A percentile compares a stretch with the other conserved stretches of the same genome.
phyloP scores from a whole-genome alignment of 1,140 invertebrate species.

The Babylonia areolata region DNA sequence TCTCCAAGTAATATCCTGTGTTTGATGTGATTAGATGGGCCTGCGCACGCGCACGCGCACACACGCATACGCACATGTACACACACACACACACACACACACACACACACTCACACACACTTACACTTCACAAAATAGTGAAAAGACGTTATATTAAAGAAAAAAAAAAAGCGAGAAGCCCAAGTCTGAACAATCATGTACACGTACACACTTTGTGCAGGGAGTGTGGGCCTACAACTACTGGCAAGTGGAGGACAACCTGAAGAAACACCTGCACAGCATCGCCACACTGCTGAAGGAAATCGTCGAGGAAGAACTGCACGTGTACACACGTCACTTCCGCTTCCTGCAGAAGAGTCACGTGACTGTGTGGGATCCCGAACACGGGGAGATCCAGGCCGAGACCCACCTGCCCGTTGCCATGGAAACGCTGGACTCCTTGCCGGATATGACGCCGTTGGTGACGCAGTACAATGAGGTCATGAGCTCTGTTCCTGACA shows the following conservation, averaged over 20 bases:
- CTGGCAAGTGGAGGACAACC: conserved; percentile 59
- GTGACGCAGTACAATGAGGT: conserved; percentile 42
- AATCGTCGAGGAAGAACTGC: conserved; percentile 51
- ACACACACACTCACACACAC: too few relatives aligned
- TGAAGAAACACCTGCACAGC: conserved; percentile 41
- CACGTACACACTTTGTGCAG: conserved; percentile 29
- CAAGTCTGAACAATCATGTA: too few relatives aligned
- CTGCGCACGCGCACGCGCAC: too few relatives aligned
- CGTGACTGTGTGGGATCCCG: conserved; percentile 86
- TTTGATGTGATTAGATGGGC: too few relatives aligned
- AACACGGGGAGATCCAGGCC: conserved; percentile 84
- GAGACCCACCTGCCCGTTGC: conserved; percentile 92
- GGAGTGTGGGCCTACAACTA: conserved; percentile 53
- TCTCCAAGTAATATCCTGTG: too few relatives aligned
- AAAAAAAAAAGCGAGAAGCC: too few relatives aligned
- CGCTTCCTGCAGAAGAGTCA: conserved; percentile 54
- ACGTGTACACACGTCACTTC: conserved; percentile 41
- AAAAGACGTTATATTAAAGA: too few relatives aligned
- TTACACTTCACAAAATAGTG: too few relatives aligned
- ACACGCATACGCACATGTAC: too few relatives aligned
- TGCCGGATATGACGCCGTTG: conserved; percentile 79
- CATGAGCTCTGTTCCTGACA: conserved; percentile 36
- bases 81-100: too few relatives aligned
- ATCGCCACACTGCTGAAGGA: conserved; percentile 45
- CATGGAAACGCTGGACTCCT: conserved; percentile 91